Conservation (phyloP, 30 jellyfish, hydroid and myxozoan species). For the Clytia hemisphaerica region DNA sequence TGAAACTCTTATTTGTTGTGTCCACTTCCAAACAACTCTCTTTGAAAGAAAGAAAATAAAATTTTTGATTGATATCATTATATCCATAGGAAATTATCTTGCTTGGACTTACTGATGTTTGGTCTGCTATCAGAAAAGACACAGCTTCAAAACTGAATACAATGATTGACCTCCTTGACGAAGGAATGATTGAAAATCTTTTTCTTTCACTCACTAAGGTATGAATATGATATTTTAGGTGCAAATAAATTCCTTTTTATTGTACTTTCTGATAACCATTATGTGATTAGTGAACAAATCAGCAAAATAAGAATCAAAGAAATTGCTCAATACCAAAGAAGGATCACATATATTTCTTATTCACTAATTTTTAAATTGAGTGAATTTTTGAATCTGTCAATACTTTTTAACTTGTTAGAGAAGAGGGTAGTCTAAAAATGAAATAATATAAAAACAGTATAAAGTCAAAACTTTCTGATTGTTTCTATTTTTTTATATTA, state of each 20-base stretch:
- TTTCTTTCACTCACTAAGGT: slow-evolving; percentile 49
- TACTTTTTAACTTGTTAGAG: too few species aligned
- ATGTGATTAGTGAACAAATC: too few species aligned
- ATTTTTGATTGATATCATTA: neutral
- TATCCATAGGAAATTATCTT: slow-evolving; percentile 30
- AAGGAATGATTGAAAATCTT: slow-evolving; percentile 38
- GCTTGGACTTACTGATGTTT: slow-evolving; percentile 72
- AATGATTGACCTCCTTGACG: slow-evolving; percentile 24
- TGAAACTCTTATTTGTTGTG: neutral
- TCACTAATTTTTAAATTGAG: neutral
- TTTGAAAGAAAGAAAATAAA: too few species aligned
- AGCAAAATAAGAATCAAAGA: too few species aligned
- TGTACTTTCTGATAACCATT: too few species aligned
- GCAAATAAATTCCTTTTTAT: too few species aligned
- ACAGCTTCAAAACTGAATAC: slow-evolving; percentile 36
- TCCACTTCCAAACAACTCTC: too few species aligned
- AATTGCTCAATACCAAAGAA: too few species aligned
- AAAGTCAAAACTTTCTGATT: neutral
- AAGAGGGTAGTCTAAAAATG: too few species aligned
- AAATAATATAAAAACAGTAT: too few species aligned
- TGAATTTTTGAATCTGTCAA: neutral
- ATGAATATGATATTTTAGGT: too few species aligned
- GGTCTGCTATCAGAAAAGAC: slow-evolving; percentile 87
- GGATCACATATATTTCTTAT: too few species aligned
- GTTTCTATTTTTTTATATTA: neutral